Evolutionary conservation across 2,797 vertebrate genomes (phyloP).

Genomic region (Myotis pilosus): DNA sequence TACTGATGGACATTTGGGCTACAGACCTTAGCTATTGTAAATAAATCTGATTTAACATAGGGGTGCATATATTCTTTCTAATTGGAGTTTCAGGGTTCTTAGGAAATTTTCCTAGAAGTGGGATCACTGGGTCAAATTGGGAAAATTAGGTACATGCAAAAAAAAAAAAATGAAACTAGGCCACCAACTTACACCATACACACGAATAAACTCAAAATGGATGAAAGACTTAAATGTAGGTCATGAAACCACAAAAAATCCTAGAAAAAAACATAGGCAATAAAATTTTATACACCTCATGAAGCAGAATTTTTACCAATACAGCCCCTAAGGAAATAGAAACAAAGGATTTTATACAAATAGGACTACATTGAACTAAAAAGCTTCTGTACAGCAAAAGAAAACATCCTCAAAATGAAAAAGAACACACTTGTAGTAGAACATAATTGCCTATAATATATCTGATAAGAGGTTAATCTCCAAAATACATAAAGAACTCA

Average conservation of each 20-base stretch:
- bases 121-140: background rate
- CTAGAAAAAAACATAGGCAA: too few species aligned
- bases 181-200: background rate
- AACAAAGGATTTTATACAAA: too few species aligned
- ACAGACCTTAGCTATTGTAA: background rate
- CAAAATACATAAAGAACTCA: background rate
- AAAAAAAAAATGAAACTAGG: background rate
- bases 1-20: background rate
- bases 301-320: too few species aligned
- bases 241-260: too few species aligned
- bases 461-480: background rate
- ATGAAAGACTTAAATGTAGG: too few species aligned
- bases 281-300: too few species aligned
- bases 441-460: background rate
- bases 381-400: too few species aligned
- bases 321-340: too few species aligned
- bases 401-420: background rate
- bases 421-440: background rate
- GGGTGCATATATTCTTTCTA: background rate
- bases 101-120: background rate
- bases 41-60: background rate
- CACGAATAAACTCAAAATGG: background rate
- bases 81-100: background rate
- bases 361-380: too few species aligned
- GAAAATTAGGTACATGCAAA: background rate